phyloP scores from a whole-genome alignment of 1,140 invertebrate genomes.

The Sarcophaga peregrina region DNA sequence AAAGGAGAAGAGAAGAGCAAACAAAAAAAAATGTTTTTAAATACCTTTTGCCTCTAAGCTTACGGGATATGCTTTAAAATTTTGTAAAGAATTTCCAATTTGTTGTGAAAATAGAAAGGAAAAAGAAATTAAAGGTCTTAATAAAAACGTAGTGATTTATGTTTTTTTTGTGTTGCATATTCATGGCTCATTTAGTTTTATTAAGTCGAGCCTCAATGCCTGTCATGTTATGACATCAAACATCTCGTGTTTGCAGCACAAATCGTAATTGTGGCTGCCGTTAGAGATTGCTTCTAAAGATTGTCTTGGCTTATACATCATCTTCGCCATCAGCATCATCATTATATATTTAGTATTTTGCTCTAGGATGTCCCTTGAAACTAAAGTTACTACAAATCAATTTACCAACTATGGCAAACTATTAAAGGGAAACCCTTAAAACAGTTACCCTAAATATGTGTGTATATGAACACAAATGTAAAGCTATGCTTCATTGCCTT shows the following conservation, averaged over 20 bases:
- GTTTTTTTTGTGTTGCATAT: neutral
- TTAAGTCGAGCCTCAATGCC: neutral
- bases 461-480: neutral
- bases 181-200: conserved; percentile 24
- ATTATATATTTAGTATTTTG: no score
- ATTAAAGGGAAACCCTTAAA: no score
- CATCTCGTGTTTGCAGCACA: neutral
- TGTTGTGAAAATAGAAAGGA: neutral
- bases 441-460: no score
- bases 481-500: conserved; percentile 3
- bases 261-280: neutral
- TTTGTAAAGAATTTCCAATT: neutral
- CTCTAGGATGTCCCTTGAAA: no score
- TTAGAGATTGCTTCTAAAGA: no score
- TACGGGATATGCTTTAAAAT: neutral
- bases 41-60: neutral
- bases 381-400: no score
- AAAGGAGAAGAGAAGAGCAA: neutral
- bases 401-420: no score
- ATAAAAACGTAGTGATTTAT: neutral
- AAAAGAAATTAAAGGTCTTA: no score
- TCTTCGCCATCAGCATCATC: no score
- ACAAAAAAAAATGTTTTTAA: neutral
- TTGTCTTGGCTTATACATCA: no score
- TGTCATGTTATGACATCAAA: conserved; percentile 24